Base-by-base conservation (phyloP, 2,888 invertebrate species). In the Clanis bilineata region DNA sequence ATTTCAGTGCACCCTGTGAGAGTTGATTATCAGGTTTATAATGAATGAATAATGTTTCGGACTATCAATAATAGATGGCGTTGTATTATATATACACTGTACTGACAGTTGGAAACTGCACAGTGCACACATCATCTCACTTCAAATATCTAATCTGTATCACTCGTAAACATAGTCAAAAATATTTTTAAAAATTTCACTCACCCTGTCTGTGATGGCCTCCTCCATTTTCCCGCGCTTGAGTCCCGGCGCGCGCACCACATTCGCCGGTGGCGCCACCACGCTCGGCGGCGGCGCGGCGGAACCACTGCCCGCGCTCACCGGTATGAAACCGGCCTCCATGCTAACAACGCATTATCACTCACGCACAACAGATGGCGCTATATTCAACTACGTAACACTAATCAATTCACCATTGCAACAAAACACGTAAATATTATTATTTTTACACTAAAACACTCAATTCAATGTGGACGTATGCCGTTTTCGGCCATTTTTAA, bases 151-250 rank as follows among this genome's bases (percentile, higher is more conserved):
- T n/a, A n/a, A n/a, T n/a, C n/a, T n/a, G n/a, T n/a, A n/a, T n/a
- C n/a, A n/a, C n/a, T n/a, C n/a, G n/a, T n/a, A n/a, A n/a, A n/a
- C n/a, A n/a, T n/a, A n/a, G 41, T 10, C 4, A 23, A 9, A 1
- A 21, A n/a, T n/a, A 56, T 22, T 22, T 21, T 5, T 47, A 38
- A 45, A 51, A 62, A 23, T 32, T 6, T 3, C 57, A 94, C 96
- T 96, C 72, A 96, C 96, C 94, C 96, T 93, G 87, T 96, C 95
- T 56, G 95, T 94, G 62, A 96, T 95, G 61, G 95, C 94, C 70
- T 95, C 95, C 77, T 96, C 96, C 80, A 94, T 94, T 83, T 95
- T 96, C 69, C 96, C 96, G 78, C 96, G 93, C 78, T 96, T 96
- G 72, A 96, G 88, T 38, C 94, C 95, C 25, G 96, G 96, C 73